phyloP scores from a whole-genome alignment of 2,113 vertebrate genomes.

The cat (Felis catus) region DNA sequence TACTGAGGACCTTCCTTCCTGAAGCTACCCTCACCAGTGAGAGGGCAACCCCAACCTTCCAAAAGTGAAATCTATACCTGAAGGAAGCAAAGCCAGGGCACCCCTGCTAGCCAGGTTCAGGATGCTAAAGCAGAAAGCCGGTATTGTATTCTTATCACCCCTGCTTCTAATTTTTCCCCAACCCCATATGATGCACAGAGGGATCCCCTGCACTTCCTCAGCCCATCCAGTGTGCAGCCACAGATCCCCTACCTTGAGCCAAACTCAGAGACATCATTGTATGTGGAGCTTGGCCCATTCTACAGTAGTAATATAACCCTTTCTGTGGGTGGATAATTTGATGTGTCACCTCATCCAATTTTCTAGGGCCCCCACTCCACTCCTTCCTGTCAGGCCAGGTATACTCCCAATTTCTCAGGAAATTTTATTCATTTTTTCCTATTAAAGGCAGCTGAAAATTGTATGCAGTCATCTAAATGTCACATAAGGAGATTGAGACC shows the following conservation, averaged over 20 bases:
- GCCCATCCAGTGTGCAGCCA: background rate
- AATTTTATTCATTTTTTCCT: background rate
- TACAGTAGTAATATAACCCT: background rate
- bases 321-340: background rate
- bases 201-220: background rate
- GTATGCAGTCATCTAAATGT: background rate
- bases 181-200: background rate
- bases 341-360: background rate
- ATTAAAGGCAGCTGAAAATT: background rate
- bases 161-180: background rate
- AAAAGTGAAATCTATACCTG: background rate
- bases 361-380: background rate
- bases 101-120: background rate
- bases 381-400: background rate
- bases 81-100: background rate
- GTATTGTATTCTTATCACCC: background rate
- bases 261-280: background rate
- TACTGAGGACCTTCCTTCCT: background rate
- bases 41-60: background rate
- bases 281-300: no score
- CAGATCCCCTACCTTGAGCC: background rate
- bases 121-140: background rate
- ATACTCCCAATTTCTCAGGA: background rate
- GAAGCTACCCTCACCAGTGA: background rate
- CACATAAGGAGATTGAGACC: background rate